Conservation (phyloP, 2,113 vertebrate species). For the Triplophysa siluroides region DNA sequence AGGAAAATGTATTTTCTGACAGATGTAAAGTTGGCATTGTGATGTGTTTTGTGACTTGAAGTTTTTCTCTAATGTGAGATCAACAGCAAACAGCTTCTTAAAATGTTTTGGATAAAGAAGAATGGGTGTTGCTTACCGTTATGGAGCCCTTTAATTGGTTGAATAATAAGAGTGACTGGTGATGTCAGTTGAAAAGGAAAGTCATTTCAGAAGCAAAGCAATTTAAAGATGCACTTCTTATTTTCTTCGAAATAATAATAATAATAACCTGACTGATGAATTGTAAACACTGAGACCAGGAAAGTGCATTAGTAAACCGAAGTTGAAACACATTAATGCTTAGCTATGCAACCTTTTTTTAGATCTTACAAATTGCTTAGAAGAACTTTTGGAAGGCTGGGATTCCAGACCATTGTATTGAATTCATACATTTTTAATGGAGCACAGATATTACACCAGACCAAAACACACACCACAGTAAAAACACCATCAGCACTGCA, state of each 20-base stretch:
- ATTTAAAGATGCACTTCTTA: no score
- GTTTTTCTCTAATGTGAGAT: background rate
- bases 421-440: conserved; percentile 13
- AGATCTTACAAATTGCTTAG: background rate
- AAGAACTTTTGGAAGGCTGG: background rate
- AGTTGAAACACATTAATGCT: background rate
- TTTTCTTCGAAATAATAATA: background rate
- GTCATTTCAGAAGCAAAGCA: no score
- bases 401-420: background rate
- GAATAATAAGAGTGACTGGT: no score
- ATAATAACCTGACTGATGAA: background rate
- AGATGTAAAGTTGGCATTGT: conserved; percentile 27
- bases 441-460: background rate
- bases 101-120: no score
- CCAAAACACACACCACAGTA: background rate
- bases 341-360: background rate
- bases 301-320: background rate
- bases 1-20: conserved; percentile 8
- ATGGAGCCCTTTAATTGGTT: no score
- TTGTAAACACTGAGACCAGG: background rate
- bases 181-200: background rate
- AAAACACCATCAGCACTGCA: background rate
- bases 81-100: background rate
- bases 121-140: no score
- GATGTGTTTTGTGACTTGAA: background rate